These are phyloP conservation scores for Peromyscus melanophrys DNA, from an alignment of 2,797 vertebrate genomes.

Conservation along the genomic window DNA sequence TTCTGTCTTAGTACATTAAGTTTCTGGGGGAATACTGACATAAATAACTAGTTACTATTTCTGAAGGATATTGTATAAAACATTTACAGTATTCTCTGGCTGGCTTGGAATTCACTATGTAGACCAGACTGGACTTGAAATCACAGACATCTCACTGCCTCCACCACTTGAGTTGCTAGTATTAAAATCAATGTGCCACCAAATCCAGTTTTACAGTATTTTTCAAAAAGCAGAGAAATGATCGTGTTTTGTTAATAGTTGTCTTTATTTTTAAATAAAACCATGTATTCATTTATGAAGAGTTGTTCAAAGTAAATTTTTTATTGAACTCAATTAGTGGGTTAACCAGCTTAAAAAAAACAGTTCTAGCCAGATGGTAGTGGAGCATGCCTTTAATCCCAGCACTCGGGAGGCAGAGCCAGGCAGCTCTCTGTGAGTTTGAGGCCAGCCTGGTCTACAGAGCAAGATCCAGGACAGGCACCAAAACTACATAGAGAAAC, in stretches of 20 bases:
- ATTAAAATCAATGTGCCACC: background rate
- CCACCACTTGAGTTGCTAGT: too few relatives aligned
- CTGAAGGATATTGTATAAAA: background rate
- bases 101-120: background rate
- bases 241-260: background rate
- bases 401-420: too few relatives aligned
- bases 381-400: too few relatives aligned
- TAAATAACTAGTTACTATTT: background rate
- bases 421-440: too few relatives aligned
- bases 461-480: too few relatives aligned
- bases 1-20: background rate
- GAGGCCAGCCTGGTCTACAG: too few relatives aligned
- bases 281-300: background rate
- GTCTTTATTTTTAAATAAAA: conserved; percentile 46
- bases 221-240: background rate
- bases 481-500: too few relatives aligned
- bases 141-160: background rate
- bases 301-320: conserved; percentile 60
- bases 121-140: background rate
- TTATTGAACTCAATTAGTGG: conserved; percentile 29
- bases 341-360: conserved; percentile 29
- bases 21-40: background rate
- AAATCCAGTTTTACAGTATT: background rate
- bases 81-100: background rate
- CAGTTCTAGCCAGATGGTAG: background rate